phyloP scores from a whole-genome alignment of 2,113 vertebrate species.

The Hiodon tergisus region DNA sequence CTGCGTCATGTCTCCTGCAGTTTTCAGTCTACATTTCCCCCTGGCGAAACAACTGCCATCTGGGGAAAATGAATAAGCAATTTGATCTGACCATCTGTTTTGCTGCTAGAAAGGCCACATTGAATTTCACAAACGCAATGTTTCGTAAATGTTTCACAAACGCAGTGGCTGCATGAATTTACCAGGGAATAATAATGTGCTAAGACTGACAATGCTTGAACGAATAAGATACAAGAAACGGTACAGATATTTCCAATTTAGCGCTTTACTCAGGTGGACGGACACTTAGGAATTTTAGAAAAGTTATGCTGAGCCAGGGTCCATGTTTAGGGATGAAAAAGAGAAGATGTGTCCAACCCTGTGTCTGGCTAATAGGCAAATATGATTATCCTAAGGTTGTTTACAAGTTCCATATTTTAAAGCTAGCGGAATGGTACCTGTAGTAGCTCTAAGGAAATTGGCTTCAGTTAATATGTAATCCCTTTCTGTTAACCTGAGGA shows the following conservation, averaged over 20 bases:
- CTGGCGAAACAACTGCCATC: background rate
- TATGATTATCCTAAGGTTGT: no score
- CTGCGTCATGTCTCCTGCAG: background rate
- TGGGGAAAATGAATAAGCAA: conserved; percentile 18
- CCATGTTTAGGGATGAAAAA: no score
- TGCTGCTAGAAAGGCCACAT: conserved; percentile 13
- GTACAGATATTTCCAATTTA: no score
- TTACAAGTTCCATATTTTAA: no score
- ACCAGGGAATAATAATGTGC: conserved; percentile 28
- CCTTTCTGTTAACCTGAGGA: no score
- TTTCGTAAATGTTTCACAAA: background rate
- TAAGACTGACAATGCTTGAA: conserved; percentile 22
- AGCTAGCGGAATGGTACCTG: no score
- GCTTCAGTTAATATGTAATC: no score
- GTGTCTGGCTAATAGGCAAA: no score
- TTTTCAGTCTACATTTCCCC: conserved; percentile 13
- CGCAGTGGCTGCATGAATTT: background rate
- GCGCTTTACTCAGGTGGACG: background rate
- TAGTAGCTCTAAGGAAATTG: no score
- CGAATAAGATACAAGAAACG: conserved; percentile 23
- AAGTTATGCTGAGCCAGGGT: no score
- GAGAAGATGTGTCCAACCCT: no score
- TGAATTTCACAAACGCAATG: conserved; percentile 20
- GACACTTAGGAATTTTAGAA: no score
- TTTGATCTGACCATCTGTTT: conserved; percentile 20